Evolutionary conservation across 2,888 invertebrate species (phyloP).

Genomic region (Tipula confusa): DNA sequence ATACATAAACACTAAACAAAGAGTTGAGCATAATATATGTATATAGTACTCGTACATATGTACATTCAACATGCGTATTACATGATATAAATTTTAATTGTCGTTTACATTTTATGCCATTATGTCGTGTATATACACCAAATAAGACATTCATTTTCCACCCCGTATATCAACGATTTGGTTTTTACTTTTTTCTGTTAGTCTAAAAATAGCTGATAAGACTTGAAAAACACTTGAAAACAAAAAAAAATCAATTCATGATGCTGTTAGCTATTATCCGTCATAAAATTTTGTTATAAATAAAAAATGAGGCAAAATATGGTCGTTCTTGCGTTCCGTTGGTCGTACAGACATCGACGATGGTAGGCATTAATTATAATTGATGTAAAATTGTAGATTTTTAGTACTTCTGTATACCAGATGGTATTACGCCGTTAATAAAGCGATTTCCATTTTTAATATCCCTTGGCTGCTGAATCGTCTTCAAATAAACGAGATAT

Average conservation of each 20-base stretch:
- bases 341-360: neutral
- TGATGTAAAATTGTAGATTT: neutral
- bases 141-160: slow-evolving; percentile 16
- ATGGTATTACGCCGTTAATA: neutral
- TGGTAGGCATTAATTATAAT: neutral
- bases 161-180: neutral
- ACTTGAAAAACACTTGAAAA: neutral
- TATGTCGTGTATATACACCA: neutral
- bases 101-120: neutral
- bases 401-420: neutral
- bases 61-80: neutral
- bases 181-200: neutral
- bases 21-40: too few species aligned
- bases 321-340: neutral
- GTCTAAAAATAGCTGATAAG: slow-evolving; percentile 25
- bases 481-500: too few species aligned
- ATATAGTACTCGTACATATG: too few species aligned
- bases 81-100: neutral
- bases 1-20: too few species aligned
- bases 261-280: neutral
- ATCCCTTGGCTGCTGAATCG: too few species aligned
- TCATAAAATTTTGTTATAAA: neutral
- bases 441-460: too few species aligned
- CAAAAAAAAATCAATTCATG: neutral
- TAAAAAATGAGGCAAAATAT: neutral